A percentile compares a stretch with the other conserved stretches of the same genome.
Conservation (phyloP, 64 coral and sea anemone genomes). For the Montipora cactus region DNA sequence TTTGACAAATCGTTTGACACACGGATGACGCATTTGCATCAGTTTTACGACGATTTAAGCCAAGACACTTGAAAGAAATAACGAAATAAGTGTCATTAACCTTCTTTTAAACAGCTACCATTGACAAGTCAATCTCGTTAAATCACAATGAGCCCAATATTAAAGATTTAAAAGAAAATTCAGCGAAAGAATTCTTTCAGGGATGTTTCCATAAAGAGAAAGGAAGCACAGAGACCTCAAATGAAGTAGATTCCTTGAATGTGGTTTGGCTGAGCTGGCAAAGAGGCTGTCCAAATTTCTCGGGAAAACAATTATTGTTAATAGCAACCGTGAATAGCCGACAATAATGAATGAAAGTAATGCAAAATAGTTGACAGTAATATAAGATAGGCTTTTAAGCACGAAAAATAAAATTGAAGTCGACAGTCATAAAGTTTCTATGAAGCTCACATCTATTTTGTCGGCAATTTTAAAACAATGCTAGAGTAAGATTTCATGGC, state of each 20-base stretch:
- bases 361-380: background rate
- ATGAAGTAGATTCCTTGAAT: background rate
- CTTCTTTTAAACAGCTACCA: background rate
- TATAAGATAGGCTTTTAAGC: background rate
- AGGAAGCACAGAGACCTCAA: background rate
- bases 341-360: conserved; percentile 14
- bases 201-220: background rate
- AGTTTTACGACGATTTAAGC: background rate
- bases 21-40: background rate
- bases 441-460: background rate
- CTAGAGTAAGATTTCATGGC: background rate
- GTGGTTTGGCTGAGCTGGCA: background rate
- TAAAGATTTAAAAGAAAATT: background rate
- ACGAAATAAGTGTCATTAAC: background rate
- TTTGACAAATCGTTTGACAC: background rate
- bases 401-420: background rate
- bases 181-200: background rate
- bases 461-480: background rate
- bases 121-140: background rate
- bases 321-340: background rate
- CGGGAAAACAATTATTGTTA: conserved; percentile 22
- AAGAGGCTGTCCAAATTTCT: background rate
- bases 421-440: background rate
- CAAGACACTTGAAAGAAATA: background rate
- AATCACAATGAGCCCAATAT: background rate